Evolutionary conservation across 30 jellyfish, hydroid and myxozoan species (phyloP).

Genomic region (Cassiopea xamachana): DNA sequence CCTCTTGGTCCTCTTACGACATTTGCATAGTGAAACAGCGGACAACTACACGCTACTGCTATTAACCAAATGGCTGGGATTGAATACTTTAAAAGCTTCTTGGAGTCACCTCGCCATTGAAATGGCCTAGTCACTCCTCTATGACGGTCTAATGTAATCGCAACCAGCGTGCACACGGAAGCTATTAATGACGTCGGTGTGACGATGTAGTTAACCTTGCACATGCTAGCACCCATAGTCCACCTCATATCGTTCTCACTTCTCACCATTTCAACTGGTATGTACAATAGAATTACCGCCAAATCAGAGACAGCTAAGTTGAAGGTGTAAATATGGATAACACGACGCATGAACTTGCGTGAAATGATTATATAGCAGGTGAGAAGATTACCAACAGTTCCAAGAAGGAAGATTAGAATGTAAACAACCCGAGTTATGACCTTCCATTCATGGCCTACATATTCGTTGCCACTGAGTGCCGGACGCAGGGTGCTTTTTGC

Average conservation of each 20-base stretch:
- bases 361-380: slow-evolving; percentile 85
- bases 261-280: slow-evolving; percentile 90
- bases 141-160: slow-evolving; percentile 94
- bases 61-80: slow-evolving; percentile 89
- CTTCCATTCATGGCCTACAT: slow-evolving; percentile 12
- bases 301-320: slow-evolving; percentile 89
- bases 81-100: slow-evolving; percentile 39
- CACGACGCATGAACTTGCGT: slow-evolving; percentile 87
- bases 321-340: slow-evolving; percentile 91
- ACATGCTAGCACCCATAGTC: slow-evolving; percentile 87
- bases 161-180: slow-evolving; percentile 89
- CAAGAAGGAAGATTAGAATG: slow-evolving; percentile 63
- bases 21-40: slow-evolving; percentile 67
- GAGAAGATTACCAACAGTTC: slow-evolving; percentile 87
- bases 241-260: slow-evolving; percentile 80
- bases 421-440: slow-evolving; percentile 53
- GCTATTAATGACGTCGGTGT: slow-evolving; percentile 81
- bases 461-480: neutral
- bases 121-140: slow-evolving; percentile 94
- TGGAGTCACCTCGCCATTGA: slow-evolving; percentile 92
- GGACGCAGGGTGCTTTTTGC: neutral
- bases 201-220: slow-evolving; percentile 70
- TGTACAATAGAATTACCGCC: slow-evolving; percentile 64
- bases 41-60: slow-evolving; percentile 72
- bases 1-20: slow-evolving; percentile 17